These are phyloP conservation scores for Melanerpes formicivorus DNA, from an alignment of 2,113 vertebrate genomes.

Conservation along the genomic window DNA sequence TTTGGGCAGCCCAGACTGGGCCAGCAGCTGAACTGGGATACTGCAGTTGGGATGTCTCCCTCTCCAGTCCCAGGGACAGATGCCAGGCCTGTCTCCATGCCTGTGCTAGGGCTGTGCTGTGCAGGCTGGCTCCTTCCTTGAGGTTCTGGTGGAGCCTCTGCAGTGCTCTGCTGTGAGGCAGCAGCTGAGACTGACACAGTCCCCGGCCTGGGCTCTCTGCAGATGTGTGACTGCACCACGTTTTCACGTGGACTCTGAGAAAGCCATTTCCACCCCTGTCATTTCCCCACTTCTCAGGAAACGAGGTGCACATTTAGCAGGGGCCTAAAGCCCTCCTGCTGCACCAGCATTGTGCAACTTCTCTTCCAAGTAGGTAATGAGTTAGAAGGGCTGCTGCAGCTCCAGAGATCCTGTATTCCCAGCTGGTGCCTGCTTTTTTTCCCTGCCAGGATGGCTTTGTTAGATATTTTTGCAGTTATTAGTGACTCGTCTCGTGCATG, in stretches of 20 bases:
- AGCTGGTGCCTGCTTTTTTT: not conserved
- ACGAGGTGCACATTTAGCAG: not conserved
- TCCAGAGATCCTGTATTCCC: not conserved
- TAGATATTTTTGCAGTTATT: slow-evolving; percentile 12
- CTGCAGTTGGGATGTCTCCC: not conserved
- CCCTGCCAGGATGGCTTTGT: not conserved
- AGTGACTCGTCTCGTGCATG: not conserved
- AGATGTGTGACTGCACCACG: not conserved
- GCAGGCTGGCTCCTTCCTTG: not conserved
- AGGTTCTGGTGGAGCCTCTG: not conserved
- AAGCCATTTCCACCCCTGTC: not conserved
- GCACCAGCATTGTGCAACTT: not conserved
- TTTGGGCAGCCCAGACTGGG: not conserved
- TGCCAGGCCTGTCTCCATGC: not conserved
- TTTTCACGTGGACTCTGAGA: not conserved
- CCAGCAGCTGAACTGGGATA: not conserved
- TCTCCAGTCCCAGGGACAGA: not conserved
- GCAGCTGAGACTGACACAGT: not conserved
- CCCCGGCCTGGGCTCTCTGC: not conserved
- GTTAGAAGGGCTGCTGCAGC: not conserved
- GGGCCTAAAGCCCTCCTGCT: not conserved
- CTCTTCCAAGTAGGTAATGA: not conserved
- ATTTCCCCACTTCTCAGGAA: not conserved
- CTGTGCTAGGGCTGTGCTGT: not conserved
- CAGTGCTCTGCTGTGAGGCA: not conserved